phyloP scores from a whole-genome alignment of 2,113 vertebrate genomes.

The Caloenas nicobarica region DNA sequence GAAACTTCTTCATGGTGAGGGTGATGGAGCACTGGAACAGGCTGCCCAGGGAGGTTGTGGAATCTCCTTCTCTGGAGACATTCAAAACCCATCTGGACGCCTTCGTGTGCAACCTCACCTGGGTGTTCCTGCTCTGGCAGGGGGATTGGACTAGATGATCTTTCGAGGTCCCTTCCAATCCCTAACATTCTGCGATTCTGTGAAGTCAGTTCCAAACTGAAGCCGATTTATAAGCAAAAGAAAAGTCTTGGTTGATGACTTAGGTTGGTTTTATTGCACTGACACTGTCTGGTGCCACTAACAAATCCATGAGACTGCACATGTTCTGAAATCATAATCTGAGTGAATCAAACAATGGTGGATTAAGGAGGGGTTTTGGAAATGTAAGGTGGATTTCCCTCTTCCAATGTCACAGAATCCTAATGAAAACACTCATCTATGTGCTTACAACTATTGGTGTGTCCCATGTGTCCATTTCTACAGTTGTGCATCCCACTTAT shows the following conservation, averaged over 20 bases:
- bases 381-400: not conserved
- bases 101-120: too few species aligned
- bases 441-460: not conserved
- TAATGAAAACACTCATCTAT: not conserved
- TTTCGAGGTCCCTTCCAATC: too few species aligned
- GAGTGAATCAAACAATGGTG: not conserved
- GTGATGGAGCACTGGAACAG: too few species aligned
- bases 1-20: too few species aligned
- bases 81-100: too few species aligned
- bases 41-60: too few species aligned
- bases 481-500: not conserved
- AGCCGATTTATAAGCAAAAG: not conserved
- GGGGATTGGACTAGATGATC: too few species aligned
- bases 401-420: not conserved
- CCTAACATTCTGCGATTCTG: too few species aligned
- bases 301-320: not conserved
- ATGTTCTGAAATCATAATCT: not conserved
- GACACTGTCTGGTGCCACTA: not conserved
- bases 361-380: not conserved
- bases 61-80: too few species aligned
- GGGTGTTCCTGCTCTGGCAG: too few species aligned
- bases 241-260: not conserved
- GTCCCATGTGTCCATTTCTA: not conserved
- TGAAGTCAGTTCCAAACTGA: not conserved
- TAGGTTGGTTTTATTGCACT: not conserved